Conservation (phyloP, 2,888 invertebrate species). For the Venusia cambrica region DNA sequence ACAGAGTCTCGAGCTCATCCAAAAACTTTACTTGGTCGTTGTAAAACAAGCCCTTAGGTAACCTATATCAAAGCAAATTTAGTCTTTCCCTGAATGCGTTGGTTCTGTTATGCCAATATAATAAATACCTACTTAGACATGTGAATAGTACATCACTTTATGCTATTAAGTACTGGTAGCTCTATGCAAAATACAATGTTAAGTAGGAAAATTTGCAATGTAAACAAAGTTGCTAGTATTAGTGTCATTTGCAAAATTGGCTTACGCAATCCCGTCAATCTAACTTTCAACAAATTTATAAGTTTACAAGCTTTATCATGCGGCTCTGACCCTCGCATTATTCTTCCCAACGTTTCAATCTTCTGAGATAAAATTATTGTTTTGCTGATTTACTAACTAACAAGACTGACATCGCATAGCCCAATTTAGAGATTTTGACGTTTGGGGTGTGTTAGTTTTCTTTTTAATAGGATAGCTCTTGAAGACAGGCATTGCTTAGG, state of each 20-base stretch:
- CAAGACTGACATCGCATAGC: too few relatives aligned
- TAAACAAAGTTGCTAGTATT: constrained; percentile 12
- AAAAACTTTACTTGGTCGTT: too few relatives aligned
- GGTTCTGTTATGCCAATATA: too few relatives aligned
- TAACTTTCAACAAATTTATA: constrained; percentile 12
- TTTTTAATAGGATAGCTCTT: too few relatives aligned
- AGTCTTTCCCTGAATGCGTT: too few relatives aligned
- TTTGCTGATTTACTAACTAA: too few relatives aligned
- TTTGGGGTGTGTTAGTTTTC: too few relatives aligned
- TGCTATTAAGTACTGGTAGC: constrained; percentile 18
- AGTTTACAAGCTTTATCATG: constrained; percentile 5
- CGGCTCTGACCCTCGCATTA: neutral
- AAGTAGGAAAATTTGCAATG: constrained; percentile 12
- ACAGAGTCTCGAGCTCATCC: too few relatives aligned
- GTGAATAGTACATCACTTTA: constrained; percentile 14
- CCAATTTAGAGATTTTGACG: too few relatives aligned
- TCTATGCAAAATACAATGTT: constrained; percentile 9
- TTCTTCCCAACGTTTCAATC: neutral
- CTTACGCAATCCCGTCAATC: constrained; percentile 15
- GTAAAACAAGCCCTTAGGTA: too few relatives aligned
- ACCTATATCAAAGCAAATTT: too few relatives aligned
- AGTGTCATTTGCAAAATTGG: constrained; percentile 24
- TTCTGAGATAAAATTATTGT: neutral
- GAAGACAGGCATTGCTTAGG: too few relatives aligned
- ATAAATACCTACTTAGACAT: constrained; percentile 2